These are phyloP conservation scores for Eudyptes chrysolophus DNA, from an alignment of 2,113 vertebrate species.

Conservation along the genomic window DNA sequence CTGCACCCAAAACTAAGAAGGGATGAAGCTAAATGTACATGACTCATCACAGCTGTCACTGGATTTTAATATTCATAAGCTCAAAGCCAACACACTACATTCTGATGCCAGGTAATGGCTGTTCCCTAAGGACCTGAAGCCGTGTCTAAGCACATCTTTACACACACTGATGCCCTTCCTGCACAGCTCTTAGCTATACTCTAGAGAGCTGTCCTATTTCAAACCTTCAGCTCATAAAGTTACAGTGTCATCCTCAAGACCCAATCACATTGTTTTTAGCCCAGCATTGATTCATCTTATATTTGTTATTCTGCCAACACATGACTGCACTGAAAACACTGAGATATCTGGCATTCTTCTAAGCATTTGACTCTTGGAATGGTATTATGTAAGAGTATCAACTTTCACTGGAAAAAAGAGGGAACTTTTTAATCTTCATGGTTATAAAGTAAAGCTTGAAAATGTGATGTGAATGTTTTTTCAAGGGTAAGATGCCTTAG, in stretches of 20 bases:
- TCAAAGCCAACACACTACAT: neutral
- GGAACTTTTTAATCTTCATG: neutral
- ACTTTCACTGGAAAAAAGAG: neutral
- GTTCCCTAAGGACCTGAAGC: neutral
- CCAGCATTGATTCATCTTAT: neutral
- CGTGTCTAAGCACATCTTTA: conserved; percentile 37
- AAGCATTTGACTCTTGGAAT: neutral
- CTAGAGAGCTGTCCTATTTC: conserved; percentile 49
- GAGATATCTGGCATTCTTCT: neutral
- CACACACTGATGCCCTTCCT: neutral
- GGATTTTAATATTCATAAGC: conserved; percentile 2
- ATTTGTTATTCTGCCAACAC: neutral
- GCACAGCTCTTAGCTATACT: conserved; percentile 10
- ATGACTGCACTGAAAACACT: neutral
- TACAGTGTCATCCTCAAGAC: neutral
- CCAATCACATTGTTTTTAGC: neutral
- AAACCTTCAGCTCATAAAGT: neutral
- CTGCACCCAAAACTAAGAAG: neutral
- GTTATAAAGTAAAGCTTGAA: neutral
- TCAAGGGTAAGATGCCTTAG: neutral
- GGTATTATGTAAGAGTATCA: neutral
- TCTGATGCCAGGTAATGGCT: neutral
- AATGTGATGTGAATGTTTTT: neutral
- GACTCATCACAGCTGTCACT: neutral
- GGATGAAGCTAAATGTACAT: neutral